Evolutionary conservation across 2,113 vertebrate species (phyloP), one percentile per base, ranked within the genome.

Genomic region (Etia nguti): DNA sequence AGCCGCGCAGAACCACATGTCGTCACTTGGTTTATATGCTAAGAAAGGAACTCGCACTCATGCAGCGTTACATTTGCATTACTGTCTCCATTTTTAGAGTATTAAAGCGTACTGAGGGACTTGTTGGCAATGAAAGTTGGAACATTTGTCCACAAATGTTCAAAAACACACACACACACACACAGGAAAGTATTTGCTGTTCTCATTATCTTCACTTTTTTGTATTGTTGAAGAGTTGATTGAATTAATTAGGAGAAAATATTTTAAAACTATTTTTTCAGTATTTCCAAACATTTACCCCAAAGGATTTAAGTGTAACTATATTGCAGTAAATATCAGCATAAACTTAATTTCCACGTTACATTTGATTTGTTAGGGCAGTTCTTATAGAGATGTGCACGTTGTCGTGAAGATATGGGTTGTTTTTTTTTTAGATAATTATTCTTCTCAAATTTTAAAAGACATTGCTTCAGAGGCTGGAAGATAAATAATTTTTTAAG

Each of bases 181-280:
- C 56, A 55, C 7, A 10, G 38, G 16, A 22, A 70, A 50, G 24
- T 75, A 5, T 31, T 89, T 73, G 11, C 8, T 3, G 4, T 59
- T 60, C 81, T 89, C 68, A 52, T 89, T 81, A 73, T 62, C 31
- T 31, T 82, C 2, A 82, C 15, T 41, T 84, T 70, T 52, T 81
- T 57, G 34, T 82, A 62, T 82, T 55, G 31, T 82, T 92, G 22
- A 56, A 89, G 68, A 82, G 57, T 82, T 65, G 84, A 82, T 82
- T 43, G 54, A 92, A 90, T 80, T 55, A 55, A 79, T 85, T 85
- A 5, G 15, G 31, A 46, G 34, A 5, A n/a, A 55, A 62, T 43
- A 31, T 48, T 88, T 24, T 80, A 79, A 70, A 6, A 50, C 16
- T 18, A 9, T 8, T 46, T 70, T 26, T 73, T 52, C 2, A 36